Conservation (phyloP, 92 coral and sea anemone genomes). For the Blastomussa wellsi region DNA sequence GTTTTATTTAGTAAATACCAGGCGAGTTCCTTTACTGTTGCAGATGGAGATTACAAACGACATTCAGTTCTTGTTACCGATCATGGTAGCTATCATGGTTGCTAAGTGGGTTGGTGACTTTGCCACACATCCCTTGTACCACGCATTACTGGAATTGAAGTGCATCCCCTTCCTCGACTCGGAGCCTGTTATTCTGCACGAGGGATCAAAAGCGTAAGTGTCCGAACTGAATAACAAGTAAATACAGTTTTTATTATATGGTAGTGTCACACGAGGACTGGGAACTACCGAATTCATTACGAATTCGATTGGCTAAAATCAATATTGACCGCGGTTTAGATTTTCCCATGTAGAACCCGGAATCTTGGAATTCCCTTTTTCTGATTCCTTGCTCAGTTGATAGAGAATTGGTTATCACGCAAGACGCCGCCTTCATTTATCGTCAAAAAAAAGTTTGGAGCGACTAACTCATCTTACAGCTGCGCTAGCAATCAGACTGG, state of each 20-base stretch:
- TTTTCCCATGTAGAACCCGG: too few relatives aligned
- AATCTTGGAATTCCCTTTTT: too few relatives aligned
- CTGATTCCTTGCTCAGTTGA: too few relatives aligned
- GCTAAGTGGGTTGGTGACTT: slow-evolving; percentile 99
- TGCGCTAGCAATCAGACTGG: too few relatives aligned
- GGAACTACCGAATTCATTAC: too few relatives aligned
- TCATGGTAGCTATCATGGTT: slow-evolving; percentile 99
- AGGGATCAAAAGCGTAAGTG: slow-evolving; percentile 80
- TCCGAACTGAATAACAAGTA: not conserved
- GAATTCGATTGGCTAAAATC: not conserved
- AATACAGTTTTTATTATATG: not conserved
- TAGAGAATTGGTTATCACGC: too few relatives aligned
- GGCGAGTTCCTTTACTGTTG: not conserved
- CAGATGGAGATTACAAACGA: slow-evolving; percentile 99
- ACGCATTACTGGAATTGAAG: slow-evolving; percentile 93
- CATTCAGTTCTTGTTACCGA: slow-evolving; percentile 94
- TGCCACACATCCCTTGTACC: slow-evolving; percentile 95
- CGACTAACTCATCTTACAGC: too few relatives aligned
- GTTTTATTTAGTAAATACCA: too few relatives aligned
- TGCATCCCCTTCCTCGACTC: slow-evolving; percentile 97
- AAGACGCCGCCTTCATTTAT: too few relatives aligned
- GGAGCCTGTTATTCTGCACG: slow-evolving; percentile 93
- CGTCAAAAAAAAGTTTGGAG: too few relatives aligned
- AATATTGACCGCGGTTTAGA: too few relatives aligned
- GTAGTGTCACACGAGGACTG: too few relatives aligned